phyloP scores from a whole-genome alignment of 2,888 invertebrate genomes.

The Drosophila histrio region DNA sequence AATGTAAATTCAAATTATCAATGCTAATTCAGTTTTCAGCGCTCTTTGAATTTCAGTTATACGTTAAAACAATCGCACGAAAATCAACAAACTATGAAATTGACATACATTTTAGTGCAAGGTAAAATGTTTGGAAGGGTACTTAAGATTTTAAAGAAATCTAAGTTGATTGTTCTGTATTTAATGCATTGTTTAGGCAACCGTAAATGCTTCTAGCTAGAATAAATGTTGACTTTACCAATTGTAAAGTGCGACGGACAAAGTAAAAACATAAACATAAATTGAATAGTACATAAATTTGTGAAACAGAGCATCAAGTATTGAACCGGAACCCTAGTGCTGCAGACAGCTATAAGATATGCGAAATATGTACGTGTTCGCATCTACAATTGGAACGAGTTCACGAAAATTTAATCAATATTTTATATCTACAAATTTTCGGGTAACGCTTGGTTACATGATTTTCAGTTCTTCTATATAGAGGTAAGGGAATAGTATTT shows the following conservation, averaged over 20 bases:
- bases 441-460: neutral
- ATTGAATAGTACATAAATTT: neutral
- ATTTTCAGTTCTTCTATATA: neutral
- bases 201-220: slow-evolving; percentile 44
- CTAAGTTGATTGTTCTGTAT: neutral
- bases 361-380: neutral
- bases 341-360: neutral
- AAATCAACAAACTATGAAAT: neutral
- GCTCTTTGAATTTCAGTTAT: neutral
- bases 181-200: slow-evolving; percentile 1
- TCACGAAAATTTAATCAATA: neutral
- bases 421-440: neutral
- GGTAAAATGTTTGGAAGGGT: neutral
- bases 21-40: neutral
- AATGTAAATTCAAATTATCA: neutral
- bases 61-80: neutral
- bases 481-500: neutral
- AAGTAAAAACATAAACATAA: neutral
- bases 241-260: slow-evolving; percentile 7
- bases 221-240: slow-evolving; percentile 51
- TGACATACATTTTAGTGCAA: neutral
- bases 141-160: neutral
- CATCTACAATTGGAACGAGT: neutral
- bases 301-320: neutral
- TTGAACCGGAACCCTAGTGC: neutral